Percentiles rank a stretch among this genome's conserved stretches.
These are phyloP conservation scores for Ifrita kowaldi DNA, from an alignment of 2,113 vertebrate species.

Conservation along the genomic window DNA sequence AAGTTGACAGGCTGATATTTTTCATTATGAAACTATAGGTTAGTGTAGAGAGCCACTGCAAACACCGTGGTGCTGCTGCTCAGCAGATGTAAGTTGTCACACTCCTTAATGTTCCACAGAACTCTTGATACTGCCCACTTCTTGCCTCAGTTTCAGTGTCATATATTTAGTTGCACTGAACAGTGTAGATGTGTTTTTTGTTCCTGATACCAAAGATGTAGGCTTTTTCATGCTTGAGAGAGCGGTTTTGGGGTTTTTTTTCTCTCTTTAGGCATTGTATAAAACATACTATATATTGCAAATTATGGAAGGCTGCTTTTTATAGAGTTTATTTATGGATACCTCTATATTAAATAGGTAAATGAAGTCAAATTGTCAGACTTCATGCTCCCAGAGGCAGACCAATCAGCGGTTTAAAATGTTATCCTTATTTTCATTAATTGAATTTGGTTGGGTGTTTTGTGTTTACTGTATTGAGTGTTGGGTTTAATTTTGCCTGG, in stretches of 20 bases:
- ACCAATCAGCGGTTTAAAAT: background rate
- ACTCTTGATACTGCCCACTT: background rate
- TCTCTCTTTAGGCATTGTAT: background rate
- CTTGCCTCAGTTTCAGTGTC: background rate
- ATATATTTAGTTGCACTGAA: background rate
- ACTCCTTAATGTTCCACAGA: background rate
- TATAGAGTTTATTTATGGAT: background rate
- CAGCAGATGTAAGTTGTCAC: background rate
- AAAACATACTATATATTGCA: background rate
- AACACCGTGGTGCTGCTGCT: background rate
- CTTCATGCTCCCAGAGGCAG: background rate
- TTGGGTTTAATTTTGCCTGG: background rate
- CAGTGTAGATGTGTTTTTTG: background rate
- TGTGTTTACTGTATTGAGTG: background rate
- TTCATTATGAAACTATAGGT: background rate
- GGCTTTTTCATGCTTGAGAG: background rate
- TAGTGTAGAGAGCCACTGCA: background rate
- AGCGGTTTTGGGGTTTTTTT: background rate
- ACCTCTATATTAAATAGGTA: background rate
- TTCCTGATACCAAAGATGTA: background rate
- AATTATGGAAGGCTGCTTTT: background rate
- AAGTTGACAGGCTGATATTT: background rate
- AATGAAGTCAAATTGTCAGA: background rate
- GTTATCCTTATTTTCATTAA: background rate
- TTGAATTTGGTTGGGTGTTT: background rate